Conservation (phyloP, 2,113 vertebrate genomes). For the Ptyas mucosa region DNA sequence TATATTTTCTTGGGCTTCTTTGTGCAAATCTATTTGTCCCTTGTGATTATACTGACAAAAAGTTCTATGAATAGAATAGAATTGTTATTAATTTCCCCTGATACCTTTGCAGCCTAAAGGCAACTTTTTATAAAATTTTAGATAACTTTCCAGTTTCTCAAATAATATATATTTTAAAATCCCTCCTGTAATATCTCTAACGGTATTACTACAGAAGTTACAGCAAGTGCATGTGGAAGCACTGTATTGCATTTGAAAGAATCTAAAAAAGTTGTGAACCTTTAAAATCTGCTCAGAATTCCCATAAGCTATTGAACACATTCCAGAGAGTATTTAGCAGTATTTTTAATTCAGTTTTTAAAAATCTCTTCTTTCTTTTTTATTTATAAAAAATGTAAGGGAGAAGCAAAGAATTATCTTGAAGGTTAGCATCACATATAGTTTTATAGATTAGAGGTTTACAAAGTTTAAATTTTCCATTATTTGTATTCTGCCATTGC, state of each 20-base stretch:
- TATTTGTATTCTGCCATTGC: neutral
- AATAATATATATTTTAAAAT: neutral
- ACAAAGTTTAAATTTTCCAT: neutral
- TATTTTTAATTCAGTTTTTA: neutral
- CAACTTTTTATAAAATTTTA: neutral
- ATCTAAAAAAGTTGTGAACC: neutral
- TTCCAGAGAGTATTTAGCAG: neutral
- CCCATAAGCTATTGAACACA: neutral
- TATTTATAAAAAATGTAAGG: neutral
- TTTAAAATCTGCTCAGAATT: neutral
- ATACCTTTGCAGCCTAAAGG: neutral
- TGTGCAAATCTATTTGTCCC: neutral
- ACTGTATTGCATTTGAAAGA: neutral
- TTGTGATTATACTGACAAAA: neutral
- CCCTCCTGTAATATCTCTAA: neutral
- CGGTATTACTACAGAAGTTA: neutral
- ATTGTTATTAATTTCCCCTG: constrained; percentile 1
- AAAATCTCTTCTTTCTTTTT: neutral
- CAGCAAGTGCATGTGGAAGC: neutral
- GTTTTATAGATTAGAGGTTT: neutral
- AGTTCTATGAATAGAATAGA: constrained; percentile 1
- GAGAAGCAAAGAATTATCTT: neutral
- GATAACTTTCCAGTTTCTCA: constrained; percentile 8
- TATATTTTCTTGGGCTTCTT: neutral
- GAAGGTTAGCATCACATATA: neutral